Conservation (phyloP, 92 coral and sea anemone genomes). For the Bergia puertoricense region DNA sequence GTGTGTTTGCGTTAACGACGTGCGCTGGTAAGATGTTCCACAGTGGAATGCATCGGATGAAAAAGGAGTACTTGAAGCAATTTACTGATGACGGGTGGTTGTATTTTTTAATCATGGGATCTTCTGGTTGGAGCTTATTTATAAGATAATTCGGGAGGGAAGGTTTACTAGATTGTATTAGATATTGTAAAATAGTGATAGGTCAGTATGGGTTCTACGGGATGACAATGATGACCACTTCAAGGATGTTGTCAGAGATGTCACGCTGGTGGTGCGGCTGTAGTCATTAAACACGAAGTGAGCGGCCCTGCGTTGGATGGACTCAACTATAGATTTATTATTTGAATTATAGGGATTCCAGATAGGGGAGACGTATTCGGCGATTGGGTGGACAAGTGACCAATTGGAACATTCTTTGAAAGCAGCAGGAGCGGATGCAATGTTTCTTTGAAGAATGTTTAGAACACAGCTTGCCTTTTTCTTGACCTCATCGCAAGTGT, state of each 20-base stretch:
- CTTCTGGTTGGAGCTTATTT: no score
- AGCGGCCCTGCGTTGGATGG: background rate
- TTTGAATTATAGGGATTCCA: background rate
- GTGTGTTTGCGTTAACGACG: no score
- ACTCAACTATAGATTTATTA: background rate
- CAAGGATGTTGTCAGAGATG: background rate
- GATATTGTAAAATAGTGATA: no score
- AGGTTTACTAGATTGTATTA: no score
- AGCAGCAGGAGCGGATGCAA: constrained; percentile 1
- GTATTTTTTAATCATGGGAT: no score
- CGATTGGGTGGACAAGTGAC: background rate
- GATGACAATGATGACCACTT: no score
- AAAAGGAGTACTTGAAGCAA: no score
- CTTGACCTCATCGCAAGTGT: constrained; percentile 17
- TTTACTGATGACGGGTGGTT: no score
- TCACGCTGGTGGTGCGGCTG: background rate
- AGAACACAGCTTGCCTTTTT: constrained; percentile 23
- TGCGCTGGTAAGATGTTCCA: no score
- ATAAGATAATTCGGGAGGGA: no score
- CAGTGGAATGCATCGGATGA: no score
- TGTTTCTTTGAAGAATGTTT: constrained; percentile 25
- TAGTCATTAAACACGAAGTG: background rate
- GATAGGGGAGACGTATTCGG: constrained; percentile 3
- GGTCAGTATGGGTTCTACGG: no score
- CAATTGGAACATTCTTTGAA: background rate